Evolutionary conservation across 2,797 vertebrate species (phyloP).

Genomic region (Hafferia zeledoni): DNA sequence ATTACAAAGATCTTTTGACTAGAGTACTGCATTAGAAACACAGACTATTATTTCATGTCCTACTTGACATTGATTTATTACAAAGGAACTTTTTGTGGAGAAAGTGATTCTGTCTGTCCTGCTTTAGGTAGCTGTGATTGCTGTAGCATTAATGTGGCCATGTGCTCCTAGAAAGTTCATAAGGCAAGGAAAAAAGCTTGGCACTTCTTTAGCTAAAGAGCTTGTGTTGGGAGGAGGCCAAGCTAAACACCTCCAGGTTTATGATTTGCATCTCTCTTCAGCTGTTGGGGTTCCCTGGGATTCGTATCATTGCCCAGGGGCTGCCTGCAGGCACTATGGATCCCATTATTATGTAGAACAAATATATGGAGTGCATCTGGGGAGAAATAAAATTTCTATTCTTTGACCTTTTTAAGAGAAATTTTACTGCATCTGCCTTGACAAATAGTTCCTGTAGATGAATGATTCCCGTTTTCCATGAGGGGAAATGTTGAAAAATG

Average conservation of each 20-base stretch:
- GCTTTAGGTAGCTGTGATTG: background rate
- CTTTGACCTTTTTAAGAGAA: background rate
- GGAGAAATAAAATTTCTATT: background rate
- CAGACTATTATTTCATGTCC: background rate
- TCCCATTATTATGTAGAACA: background rate
- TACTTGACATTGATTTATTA: background rate
- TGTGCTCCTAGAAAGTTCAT: background rate
- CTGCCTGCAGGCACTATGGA: background rate
- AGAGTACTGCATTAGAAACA: background rate
- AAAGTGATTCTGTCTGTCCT: background rate
- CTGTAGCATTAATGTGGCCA: background rate
- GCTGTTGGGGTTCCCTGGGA: background rate
- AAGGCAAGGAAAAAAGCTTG: background rate
- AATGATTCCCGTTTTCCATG: background rate
- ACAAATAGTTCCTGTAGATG: background rate
- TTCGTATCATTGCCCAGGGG: background rate
- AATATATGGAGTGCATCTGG: background rate
- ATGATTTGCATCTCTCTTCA: background rate
- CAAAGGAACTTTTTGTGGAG: conserved; percentile 21
- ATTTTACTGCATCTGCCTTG: background rate
- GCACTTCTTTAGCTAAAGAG: background rate
- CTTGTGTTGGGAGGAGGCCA: conserved; percentile 49
- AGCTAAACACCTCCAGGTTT: background rate
- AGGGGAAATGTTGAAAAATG: background rate
- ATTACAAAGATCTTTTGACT: background rate